Conservation (phyloP, 2,113 vertebrate genomes). For the Callipepla californica region DNA sequence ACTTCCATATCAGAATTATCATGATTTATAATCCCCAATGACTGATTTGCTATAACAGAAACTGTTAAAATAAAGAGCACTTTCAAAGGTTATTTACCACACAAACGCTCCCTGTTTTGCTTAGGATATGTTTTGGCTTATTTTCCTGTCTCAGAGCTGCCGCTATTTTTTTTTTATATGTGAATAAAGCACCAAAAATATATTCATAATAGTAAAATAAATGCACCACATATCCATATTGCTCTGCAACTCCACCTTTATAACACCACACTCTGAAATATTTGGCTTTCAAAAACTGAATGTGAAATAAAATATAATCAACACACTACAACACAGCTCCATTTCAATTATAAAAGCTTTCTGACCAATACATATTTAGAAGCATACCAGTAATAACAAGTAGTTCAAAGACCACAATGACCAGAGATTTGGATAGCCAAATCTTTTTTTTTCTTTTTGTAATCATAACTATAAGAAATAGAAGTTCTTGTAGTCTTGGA, state of each 20-base stretch:
- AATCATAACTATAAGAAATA: not conserved
- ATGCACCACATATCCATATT: not conserved
- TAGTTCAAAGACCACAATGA: not conserved
- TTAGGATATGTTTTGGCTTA: not conserved
- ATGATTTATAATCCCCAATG: constrained; percentile 16
- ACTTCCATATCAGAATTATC: constrained; percentile 3
- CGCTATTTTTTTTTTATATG: constrained; percentile 30
- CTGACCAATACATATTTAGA: not conserved
- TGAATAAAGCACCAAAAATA: not conserved
- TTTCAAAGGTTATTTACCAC: constrained; percentile 44
- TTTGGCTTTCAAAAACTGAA: not conserved
- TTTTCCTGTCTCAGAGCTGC: not conserved
- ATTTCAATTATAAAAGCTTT: not conserved
- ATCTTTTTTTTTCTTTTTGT: not conserved
- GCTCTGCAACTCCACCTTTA: not conserved
- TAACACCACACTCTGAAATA: not conserved
- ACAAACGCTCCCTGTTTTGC: not conserved
- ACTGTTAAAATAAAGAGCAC: constrained; percentile 34
- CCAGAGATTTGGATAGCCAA: not conserved
- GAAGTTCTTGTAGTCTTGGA: not conserved
- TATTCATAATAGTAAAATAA: not conserved
- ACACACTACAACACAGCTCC: not conserved
- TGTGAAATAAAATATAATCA: not conserved
- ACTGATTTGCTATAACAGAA: constrained; percentile 17
- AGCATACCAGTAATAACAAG: not conserved